A percentile compares a stretch with the other conserved stretches of the same genome.
phyloP scores from a whole-genome alignment of 2,888 invertebrate species.

The Dascillus cervinus region DNA sequence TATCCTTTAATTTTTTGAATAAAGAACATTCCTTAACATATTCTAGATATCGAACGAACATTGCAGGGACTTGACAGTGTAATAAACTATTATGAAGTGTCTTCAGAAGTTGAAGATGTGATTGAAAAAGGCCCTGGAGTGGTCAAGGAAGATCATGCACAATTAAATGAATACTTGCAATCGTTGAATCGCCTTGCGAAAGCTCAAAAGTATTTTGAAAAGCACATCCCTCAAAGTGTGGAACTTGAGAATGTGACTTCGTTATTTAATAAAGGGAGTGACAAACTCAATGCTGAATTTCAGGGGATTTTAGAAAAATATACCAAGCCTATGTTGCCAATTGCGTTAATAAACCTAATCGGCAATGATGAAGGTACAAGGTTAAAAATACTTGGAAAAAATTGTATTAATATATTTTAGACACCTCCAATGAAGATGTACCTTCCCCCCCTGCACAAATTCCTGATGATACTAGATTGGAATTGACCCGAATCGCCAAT shows the following conservation, averaged over 20 bases:
- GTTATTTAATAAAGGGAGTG: slow-evolving; percentile 73
- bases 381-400: too few species aligned
- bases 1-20: slow-evolving; percentile 38
- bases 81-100: slow-evolving; percentile 91
- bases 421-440: slow-evolving; percentile 45
- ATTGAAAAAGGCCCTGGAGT: slow-evolving; percentile 77
- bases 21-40: background rate
- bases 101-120: slow-evolving; percentile 80
- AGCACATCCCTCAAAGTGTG: slow-evolving; percentile 87
- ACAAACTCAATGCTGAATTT: slow-evolving; percentile 81
- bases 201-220: slow-evolving; percentile 86
- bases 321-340: slow-evolving; percentile 78
- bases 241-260: slow-evolving; percentile 86
- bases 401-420: slow-evolving; percentile 18
- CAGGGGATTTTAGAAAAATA: slow-evolving; percentile 78
- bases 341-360: slow-evolving; percentile 80
- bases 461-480: slow-evolving; percentile 60
- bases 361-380: slow-evolving; percentile 73
- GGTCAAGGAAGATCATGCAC: slow-evolving; percentile 51
- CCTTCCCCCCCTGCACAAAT: slow-evolving; percentile 57
- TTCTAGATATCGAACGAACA: slow-evolving; percentile 82
- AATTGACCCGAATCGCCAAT: slow-evolving; percentile 69
- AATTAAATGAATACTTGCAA: slow-evolving; percentile 49
- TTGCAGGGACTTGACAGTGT: slow-evolving; percentile 85
- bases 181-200: slow-evolving; percentile 78